Evolutionary conservation across 2,888 invertebrate genomes (phyloP), one percentile per base, ranked within the genome.

Genomic region (Spatulosminthurus flaviceps): DNA sequence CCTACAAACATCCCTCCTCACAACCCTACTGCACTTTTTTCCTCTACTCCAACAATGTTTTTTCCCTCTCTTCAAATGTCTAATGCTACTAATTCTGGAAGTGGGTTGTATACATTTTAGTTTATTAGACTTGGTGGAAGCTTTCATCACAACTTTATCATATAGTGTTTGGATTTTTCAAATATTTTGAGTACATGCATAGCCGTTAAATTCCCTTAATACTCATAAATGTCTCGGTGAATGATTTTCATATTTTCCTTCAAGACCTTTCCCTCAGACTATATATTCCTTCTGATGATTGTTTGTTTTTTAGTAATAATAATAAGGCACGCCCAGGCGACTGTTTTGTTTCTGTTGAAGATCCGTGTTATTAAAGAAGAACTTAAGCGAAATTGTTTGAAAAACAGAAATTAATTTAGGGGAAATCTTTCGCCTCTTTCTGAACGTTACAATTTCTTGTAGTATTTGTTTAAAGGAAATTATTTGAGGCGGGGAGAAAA

Each of bases 1-100:
- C 78, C 43, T 72, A 22, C n/a, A n/a, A n/a, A n/a, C 43, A 26
- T 34, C 72, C 51, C 28, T 72, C 16, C 51, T 51, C 16, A 2
- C 16, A 72, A 51, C 72, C 42, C 22, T 24, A 43, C 29, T 67
- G 28, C 26, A 67, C 13, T 29, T n/a, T 67, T 67, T 51, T 51
- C n/a, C 26, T 24, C 28, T 2, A 24, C 26, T 64, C 19, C 64
- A 24, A 1, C 13, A 26, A 22, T 21, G 22, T 67, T 26, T 28
- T 11, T 64, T 9, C 4, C n/a, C 28, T 29, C 13, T 67, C 24
- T 16, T 67, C 29, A 16, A 26, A 7, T 67, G 9, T 67, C 29
- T 28, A 26, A 7, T 67, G 9, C 28, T 67, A 0, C n/a, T 28
- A 67, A 28, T 28, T 67, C 29, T 26, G 28, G 51, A 19, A 51